phyloP scores from a whole-genome alignment of 1,140 invertebrate genomes.

The Heliconius hermathena region DNA sequence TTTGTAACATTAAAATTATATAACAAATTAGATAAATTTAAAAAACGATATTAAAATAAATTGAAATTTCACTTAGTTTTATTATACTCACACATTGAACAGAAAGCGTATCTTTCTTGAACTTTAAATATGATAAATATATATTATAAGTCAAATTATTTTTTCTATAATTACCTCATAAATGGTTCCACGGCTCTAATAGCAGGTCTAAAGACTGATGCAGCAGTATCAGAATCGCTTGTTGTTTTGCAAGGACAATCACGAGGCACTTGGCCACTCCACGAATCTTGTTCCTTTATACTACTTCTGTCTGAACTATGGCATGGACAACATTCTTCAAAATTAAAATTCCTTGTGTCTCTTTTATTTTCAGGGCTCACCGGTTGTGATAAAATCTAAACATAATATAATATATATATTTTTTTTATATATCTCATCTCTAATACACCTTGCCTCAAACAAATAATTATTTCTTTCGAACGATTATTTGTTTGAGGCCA shows the following conservation, averaged over 20 bases:
- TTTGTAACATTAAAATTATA: too few species aligned
- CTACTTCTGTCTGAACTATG: conserved; percentile 26
- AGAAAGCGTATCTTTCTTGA: too few species aligned
- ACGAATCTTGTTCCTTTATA: background rate
- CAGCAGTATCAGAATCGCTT: conserved; percentile 53
- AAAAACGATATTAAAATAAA: too few species aligned
- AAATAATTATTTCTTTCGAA: too few species aligned
- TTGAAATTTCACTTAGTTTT: too few species aligned
- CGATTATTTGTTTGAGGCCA: too few species aligned
- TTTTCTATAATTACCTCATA: conserved; percentile 45
- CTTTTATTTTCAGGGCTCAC: conserved; percentile 35
- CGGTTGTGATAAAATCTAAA: conserved; percentile 51
- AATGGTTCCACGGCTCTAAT: conserved; percentile 44
- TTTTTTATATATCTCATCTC: too few species aligned
- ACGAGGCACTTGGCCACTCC: background rate
- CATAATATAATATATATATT: background rate
- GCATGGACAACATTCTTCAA: conserved; percentile 59
- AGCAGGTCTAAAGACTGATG: conserved; percentile 58
- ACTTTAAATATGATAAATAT: too few species aligned
- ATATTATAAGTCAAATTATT: too few species aligned
- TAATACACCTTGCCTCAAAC: too few species aligned
- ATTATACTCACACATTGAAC: too few species aligned
- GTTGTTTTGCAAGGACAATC: conserved; percentile 51
- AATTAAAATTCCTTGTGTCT: conserved; percentile 43
- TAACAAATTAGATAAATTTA: too few species aligned